phyloP scores from a whole-genome alignment of 1,140 invertebrate species.

The Zaprionus camerounensis region DNA sequence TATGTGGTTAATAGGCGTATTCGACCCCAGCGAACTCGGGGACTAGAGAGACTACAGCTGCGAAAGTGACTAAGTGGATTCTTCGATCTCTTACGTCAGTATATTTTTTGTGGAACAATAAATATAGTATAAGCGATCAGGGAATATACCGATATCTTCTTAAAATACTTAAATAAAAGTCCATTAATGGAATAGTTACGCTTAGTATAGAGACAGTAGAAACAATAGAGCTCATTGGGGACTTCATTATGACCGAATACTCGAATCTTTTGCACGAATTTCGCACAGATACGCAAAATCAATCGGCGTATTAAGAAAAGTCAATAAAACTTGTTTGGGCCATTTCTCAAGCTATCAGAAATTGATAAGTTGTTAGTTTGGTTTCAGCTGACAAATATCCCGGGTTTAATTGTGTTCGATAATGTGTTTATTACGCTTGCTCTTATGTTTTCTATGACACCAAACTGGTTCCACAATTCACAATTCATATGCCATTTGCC shows the following conservation, averaged over 20 bases:
- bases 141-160: background rate
- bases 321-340: conserved; percentile 67
- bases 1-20: background rate
- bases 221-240: conserved; percentile 1
- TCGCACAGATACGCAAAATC: conserved; percentile 34
- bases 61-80: background rate
- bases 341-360: conserved; percentile 59
- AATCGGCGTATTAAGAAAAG: conserved; percentile 42
- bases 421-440: conserved; percentile 73
- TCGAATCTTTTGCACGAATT: background rate
- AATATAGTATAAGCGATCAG: background rate
- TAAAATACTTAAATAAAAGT: background rate
- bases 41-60: background rate
- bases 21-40: conserved; percentile 1
- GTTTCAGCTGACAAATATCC: conserved; percentile 67
- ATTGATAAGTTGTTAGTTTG: conserved; percentile 61
- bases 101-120: background rate
- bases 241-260: conserved; percentile 17
- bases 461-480: conserved; percentile 56
- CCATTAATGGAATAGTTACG: background rate
- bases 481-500: conserved; percentile 32
- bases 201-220: no score
- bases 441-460: conserved; percentile 23
- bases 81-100: background rate
- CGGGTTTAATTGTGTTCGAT: conserved; percentile 65